phyloP scores from a whole-genome alignment of 2,888 invertebrate genomes.

The Ypsolopha scabrella region DNA sequence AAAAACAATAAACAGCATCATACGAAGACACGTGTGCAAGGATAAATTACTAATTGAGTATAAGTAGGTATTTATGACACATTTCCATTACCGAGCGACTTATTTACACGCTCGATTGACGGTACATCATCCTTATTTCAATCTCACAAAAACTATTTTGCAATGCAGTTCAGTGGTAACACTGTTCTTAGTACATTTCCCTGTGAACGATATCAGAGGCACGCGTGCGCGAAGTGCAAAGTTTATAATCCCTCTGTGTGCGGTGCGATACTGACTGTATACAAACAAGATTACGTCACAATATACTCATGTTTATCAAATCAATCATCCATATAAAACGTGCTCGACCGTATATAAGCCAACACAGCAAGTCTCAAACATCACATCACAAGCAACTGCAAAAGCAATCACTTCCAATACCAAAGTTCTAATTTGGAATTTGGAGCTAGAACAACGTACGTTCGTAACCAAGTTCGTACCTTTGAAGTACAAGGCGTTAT shows the following conservation, averaged over 20 bases:
- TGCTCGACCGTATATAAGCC: slow-evolving; percentile 9
- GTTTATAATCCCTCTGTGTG: slow-evolving; percentile 22
- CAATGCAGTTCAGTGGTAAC: background rate
- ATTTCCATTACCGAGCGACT: background rate
- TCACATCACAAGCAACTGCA: slow-evolving; percentile 1
- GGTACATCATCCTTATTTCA: background rate
- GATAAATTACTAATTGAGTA: background rate
- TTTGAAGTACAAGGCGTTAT: no score
- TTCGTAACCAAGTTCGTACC: background rate
- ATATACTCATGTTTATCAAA: slow-evolving; percentile 26
- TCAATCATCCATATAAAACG: slow-evolving; percentile 8
- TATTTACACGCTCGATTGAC: background rate
- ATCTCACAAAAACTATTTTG: background rate
- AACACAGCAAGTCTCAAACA: slow-evolving; percentile 9
- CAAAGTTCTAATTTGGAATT: slow-evolving; percentile 7
- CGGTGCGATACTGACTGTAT: slow-evolving; percentile 14
- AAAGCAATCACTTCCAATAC: slow-evolving; percentile 2
- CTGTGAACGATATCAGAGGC: slow-evolving; percentile 14
- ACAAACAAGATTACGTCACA: slow-evolving; percentile 19
- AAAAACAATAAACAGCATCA: background rate
- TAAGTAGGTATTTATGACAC: background rate
- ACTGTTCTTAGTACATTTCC: background rate
- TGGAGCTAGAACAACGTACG: background rate
- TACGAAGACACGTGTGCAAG: background rate
- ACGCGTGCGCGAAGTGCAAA: slow-evolving; percentile 45